Percentiles rank a stretch among this genome's conserved stretches.
phyloP scores from a whole-genome alignment of 2,113 vertebrate species.

The Isurus oxyrinchus region DNA sequence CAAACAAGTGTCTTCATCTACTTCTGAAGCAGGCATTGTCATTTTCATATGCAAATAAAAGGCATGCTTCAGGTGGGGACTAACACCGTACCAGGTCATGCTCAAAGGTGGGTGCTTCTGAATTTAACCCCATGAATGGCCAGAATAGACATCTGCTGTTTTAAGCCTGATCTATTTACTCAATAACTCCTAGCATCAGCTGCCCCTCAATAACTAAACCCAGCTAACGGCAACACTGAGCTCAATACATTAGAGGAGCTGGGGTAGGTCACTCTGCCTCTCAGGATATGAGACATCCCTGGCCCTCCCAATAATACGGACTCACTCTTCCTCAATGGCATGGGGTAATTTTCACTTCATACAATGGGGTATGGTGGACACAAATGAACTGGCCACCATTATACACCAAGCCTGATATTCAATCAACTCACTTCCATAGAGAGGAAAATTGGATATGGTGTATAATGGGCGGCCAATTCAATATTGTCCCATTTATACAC shows the following conservation, averaged over 20 bases:
- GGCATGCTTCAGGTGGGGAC: not conserved
- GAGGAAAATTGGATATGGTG: not conserved
- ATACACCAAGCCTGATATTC: not conserved
- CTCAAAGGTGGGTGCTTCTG: not conserved
- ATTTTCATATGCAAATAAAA: not conserved
- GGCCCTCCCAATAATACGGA: not conserved
- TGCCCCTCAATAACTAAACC: not conserved
- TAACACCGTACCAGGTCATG: not conserved
- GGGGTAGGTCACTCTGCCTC: not conserved
- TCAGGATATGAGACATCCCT: not conserved
- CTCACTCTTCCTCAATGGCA: not conserved
- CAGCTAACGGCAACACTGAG: not conserved
- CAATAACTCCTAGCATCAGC: not conserved
- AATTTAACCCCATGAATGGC: not conserved
- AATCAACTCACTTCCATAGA: not conserved
- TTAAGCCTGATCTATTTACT: not conserved
- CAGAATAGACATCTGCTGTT: not conserved
- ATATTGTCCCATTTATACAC: not conserved
- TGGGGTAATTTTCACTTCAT: not conserved
- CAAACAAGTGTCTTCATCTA: not conserved
- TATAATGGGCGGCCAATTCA: not conserved
- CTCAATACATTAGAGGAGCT: not conserved
- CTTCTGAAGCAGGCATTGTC: not conserved
- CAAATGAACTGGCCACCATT: too few relatives aligned
- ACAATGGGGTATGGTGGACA: not conserved